Percentiles rank a stretch among this genome's conserved stretches.
Conservation (phyloP, 2,888 invertebrate species). For the Megastigmus dorsalis region DNA sequence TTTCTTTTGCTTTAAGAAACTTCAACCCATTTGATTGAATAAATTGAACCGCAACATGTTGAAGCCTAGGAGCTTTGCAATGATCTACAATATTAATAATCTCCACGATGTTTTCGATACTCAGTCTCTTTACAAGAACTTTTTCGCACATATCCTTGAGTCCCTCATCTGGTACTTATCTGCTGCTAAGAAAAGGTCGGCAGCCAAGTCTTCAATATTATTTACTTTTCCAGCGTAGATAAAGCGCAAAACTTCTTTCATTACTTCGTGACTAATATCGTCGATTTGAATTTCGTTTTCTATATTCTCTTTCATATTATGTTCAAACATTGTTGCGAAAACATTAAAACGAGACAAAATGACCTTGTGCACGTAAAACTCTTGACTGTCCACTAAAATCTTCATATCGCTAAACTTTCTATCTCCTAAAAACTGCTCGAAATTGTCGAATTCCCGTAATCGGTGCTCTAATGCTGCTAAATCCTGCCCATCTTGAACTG, state of each 20-base stretch:
- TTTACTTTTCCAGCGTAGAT: slow-evolving; percentile 19
- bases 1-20: too few species aligned
- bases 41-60: too few species aligned
- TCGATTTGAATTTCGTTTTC: background rate
- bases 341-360: slow-evolving; percentile 15
- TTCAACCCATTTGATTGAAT: too few species aligned
- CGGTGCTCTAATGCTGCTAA: too few species aligned
- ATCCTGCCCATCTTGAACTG: too few species aligned
- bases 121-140: too few species aligned
- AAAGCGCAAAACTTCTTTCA: slow-evolving; percentile 16
- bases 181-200: background rate
- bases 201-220: background rate
- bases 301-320: slow-evolving; percentile 22
- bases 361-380: slow-evolving; percentile 2
- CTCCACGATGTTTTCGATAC: too few species aligned
- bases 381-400: background rate
- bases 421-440: background rate
- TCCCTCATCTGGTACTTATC: background rate
- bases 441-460: background rate
- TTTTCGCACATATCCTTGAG: too few species aligned
- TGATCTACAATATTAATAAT: too few species aligned
- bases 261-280: background rate
- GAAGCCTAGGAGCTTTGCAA: too few species aligned
- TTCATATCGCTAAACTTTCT: background rate
- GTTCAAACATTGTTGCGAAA: slow-evolving; percentile 31